Evolutionary conservation across 2,113 vertebrate species (phyloP), one percentile per base, ranked within the genome.

Genomic region (Agelaius tricolor): DNA sequence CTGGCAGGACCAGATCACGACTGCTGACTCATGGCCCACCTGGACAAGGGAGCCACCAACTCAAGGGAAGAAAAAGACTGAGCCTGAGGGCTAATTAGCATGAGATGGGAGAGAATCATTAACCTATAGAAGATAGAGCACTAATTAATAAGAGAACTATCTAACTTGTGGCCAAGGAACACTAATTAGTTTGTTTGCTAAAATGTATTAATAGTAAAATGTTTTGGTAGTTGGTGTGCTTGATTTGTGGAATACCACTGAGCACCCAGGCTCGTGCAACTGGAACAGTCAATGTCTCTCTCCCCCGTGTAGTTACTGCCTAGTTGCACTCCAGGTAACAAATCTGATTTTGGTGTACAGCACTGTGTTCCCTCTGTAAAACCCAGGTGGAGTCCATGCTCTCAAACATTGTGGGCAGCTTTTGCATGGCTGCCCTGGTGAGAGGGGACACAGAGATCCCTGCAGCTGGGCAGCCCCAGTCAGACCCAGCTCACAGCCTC

Each of bases 311-410:
- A 47, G 49, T 55, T 63, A 37, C 5, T 35, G 55, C 14, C 30
- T 69, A 41, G 26, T 4, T 83, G 47, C 55, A 57, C 35, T 23
- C 22, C 15, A 17, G 31, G 35, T 35, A 76, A 69, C 2, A 8
- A 69, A 49, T 33, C 71, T 19, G 15, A 11, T 76, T 83, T 62
- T 31, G 54, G 47, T 35, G 47, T 24, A 47, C 31, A 83, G 13
- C 41, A 43, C 59, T 43, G 18, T 63, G 55, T 24, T 93, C 14
- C 16, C 14, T 35, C 16, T 41, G 15, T 35, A 55, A 93, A 77
- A 80, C 15, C 0, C 11, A 20, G 10, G 2, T 28, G 14, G 10
- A 39, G 8, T 17, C 15, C 39, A 16, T 0, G 1, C 7, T 93
- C 86, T 58, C 49, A 83, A 76, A 35, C 17, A 15, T 8, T 16